Evolutionary conservation across 2,797 vertebrate species (phyloP), one percentile per base, ranked within the genome.

Genomic region (Clarias laeviceps): DNA sequence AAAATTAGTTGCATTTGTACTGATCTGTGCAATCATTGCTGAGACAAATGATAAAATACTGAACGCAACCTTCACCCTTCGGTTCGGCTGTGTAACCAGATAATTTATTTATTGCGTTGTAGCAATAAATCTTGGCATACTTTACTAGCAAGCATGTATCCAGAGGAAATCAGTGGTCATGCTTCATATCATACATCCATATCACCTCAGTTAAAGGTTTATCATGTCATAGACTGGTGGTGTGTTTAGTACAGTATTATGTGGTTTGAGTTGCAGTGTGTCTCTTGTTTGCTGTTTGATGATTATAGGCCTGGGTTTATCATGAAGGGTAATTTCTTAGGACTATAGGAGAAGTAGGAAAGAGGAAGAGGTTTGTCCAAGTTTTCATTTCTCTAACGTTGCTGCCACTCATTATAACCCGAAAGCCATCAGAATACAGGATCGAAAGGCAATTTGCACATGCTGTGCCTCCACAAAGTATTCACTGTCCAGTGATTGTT

Each of bases 51-150:
- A 79, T 45, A 45, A 62, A 64, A 29, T 40, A 59, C 40, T 79
- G 32, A 32, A 57, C 12, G 61, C 40, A 80, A 80, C 78, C 17
- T 80, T 80, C 20, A 80, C 56, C 14, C 40, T 65, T 40, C 62
- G 14, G 59, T 27, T 73, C 45, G 17, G 22, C 18, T 15, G n/a
- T 65, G 37, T 50, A 8, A 45, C 24, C 37, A 65, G 29, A 80
- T 65, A 4, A 59, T 80, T 61, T 50, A 22, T 45, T 80, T 80
- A 80, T 20, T 65, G 61, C 40, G 29, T 29, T 80, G 61, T 20
- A 22, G 37, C 6, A 5, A 29, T 17, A 50, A 29, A n/a, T 80
- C 24, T 27, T 29, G 27, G 27, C n/a, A 50, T n/a, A 27, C 5
- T 40, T n/a, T 79, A 22, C 57, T 37, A 12, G 5, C 27, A 34